Conservation (phyloP, 2,797 vertebrate species). For the Chelidonichthys spinosus region DNA sequence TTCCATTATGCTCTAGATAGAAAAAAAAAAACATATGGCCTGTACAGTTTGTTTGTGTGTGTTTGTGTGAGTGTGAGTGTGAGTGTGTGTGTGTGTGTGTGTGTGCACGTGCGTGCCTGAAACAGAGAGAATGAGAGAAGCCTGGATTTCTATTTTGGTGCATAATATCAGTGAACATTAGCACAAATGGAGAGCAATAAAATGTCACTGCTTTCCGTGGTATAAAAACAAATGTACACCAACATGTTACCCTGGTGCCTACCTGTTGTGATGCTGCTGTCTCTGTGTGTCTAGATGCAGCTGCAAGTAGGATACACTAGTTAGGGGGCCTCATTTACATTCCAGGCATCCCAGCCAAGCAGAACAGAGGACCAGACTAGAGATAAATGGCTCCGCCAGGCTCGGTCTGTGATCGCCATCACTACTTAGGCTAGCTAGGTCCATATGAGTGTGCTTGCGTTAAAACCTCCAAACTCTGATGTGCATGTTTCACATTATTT, state of each 20-base stretch:
- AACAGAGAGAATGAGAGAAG: conserved; percentile 25
- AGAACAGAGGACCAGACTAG: conserved; percentile 76
- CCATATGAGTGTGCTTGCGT: conserved; percentile 44
- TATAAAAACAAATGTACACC: conserved; percentile 9
- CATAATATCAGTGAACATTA: conserved; percentile 65
- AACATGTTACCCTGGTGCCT: conserved; percentile 15
- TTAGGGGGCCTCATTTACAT: conserved; percentile 79
- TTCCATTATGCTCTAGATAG: conserved; percentile 73
- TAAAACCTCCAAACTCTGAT: conserved; percentile 41
- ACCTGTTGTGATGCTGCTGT: conserved; percentile 65
- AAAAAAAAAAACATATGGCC: conserved; percentile 74
- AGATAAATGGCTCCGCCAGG: conserved; percentile 80
- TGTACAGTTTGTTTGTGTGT: conserved; percentile 37
- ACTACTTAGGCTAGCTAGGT: conserved; percentile 54
- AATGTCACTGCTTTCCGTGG: conserved; percentile 10
- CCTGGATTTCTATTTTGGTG: conserved; percentile 66
- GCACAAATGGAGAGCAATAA: conserved; percentile 27
- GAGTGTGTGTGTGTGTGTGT: conserved; percentile 18
- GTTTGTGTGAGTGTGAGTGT: conserved; percentile 34
- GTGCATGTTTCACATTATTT: conserved; percentile 42
- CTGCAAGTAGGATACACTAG: conserved; percentile 73
- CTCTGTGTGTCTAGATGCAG: conserved; percentile 62
- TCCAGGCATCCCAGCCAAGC: conserved; percentile 76
- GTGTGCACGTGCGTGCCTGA: conserved; percentile 14
- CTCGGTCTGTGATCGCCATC: conserved; percentile 74